Conservation (phyloP, 1,140 invertebrate species). For the Penaeus japonicus region DNA sequence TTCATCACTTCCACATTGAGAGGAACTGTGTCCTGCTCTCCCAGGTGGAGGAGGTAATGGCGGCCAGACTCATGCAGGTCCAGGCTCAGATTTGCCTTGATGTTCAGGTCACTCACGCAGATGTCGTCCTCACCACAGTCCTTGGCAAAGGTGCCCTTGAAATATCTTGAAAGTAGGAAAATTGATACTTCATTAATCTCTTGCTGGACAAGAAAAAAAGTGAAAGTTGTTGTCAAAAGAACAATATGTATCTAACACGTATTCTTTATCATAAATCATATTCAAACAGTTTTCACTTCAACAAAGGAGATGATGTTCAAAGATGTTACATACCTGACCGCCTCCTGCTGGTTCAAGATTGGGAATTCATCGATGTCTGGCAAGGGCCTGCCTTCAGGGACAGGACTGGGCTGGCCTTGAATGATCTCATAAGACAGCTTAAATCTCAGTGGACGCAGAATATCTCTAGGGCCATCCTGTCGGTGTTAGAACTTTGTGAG, state of each 20-base stretch:
- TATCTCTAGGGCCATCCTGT: constrained; percentile 60
- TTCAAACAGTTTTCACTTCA: not conserved
- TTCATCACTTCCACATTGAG: constrained; percentile 81
- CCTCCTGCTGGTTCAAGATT: constrained; percentile 87
- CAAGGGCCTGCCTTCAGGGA: constrained; percentile 67
- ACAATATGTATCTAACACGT: not conserved
- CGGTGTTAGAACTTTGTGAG: not conserved
- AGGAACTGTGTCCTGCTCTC: constrained; percentile 78
- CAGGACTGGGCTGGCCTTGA: constrained; percentile 70
- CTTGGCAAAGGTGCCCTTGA: constrained; percentile 88
- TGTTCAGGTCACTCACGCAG: constrained; percentile 84
- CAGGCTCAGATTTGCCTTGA: constrained; percentile 67
- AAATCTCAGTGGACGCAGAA: constrained; percentile 69
- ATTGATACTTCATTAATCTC: not conserved
- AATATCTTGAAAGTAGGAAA: constrained; percentile 70
- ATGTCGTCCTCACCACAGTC: constrained; percentile 90
- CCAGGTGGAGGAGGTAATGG: constrained; percentile 71
- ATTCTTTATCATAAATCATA: not conserved
- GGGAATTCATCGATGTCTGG: constrained; percentile 82
- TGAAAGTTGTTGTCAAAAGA: not conserved
- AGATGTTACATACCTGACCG: constrained; percentile 62
- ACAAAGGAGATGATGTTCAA: not conserved
- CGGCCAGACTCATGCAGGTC: not conserved
- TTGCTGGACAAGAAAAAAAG: not conserved
- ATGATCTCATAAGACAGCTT: constrained; percentile 83